Conservation (phyloP, 2,113 vertebrate genomes). For the Anhinga rufa region DNA sequence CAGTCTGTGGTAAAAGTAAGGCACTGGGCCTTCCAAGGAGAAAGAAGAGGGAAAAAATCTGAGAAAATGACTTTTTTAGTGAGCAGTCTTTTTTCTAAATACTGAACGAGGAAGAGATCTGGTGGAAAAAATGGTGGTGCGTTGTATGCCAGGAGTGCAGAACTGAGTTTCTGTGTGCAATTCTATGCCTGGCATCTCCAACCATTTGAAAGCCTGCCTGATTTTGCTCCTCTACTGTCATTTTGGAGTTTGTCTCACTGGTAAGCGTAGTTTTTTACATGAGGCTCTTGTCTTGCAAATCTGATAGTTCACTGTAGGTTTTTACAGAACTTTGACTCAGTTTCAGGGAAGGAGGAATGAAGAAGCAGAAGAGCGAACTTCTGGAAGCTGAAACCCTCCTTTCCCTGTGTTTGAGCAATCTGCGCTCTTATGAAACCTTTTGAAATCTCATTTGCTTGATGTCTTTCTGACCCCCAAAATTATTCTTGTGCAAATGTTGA, state of each 20-base stretch:
- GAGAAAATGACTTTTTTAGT: not conserved
- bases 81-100: not conserved
- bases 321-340: slow-evolving; percentile 63
- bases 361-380: slow-evolving; percentile 62
- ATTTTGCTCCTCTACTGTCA: not conserved
- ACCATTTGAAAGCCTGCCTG: not conserved
- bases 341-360: slow-evolving; percentile 54
- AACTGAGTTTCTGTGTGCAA: not conserved
- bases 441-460: slow-evolving; percentile 54
- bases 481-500: slow-evolving; percentile 64
- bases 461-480: slow-evolving; percentile 61
- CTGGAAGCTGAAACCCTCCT: slow-evolving; percentile 42
- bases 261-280: not conserved
- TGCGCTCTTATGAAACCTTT: slow-evolving; percentile 44
- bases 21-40: not conserved
- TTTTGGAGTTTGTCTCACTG: not conserved
- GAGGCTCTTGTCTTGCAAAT: not conserved
- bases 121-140: not conserved
- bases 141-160: not conserved
- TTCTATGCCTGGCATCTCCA: not conserved
- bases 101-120: not conserved
- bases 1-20: not conserved
- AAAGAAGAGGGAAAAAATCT: not conserved
- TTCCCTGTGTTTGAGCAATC: slow-evolving; percentile 62
- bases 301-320: not conserved